These are phyloP conservation scores for Potamarius usumacintae DNA, from an alignment of 2,113 vertebrate genomes.

Conservation along the genomic window DNA sequence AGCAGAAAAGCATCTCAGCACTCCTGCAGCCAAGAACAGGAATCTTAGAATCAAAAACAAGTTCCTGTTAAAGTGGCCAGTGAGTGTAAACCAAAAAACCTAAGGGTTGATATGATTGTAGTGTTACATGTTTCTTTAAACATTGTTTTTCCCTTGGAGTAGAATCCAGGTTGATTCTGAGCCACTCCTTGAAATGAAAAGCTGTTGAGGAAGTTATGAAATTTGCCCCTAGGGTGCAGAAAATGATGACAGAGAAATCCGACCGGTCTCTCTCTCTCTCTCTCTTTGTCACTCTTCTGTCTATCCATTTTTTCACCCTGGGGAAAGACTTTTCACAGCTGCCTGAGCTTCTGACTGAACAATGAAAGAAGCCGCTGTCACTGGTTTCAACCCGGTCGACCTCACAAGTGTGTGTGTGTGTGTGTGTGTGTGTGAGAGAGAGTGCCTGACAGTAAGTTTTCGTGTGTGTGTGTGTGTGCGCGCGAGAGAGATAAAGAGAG, in stretches of 20 bases:
- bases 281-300: conserved; percentile 53
- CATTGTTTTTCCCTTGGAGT: not conserved
- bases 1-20: no score
- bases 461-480: not conserved
- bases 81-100: not conserved
- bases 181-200: conserved; percentile 66
- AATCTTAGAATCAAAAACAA: no score
- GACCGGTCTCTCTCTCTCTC: conserved; percentile 55
- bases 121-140: not conserved
- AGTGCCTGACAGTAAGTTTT: conserved; percentile 10
- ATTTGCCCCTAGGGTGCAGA: conserved; percentile 64
- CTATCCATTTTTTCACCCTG: conserved; percentile 59
- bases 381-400: conserved; percentile 39
- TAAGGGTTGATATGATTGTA: not conserved
- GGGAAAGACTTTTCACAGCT: conserved; percentile 72
- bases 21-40: no score
- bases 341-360: conserved; percentile 57
- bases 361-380: conserved; percentile 42
- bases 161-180: conserved; percentile 54
- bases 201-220: conserved; percentile 63
- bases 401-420: conserved; percentile 39
- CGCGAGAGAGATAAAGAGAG: conserved; percentile 33
- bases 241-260: conserved; percentile 58
- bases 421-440: conserved; percentile 44
- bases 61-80: no score